phyloP scores from a whole-genome alignment of 2,113 vertebrate genomes.

The Lamprotornis superbus region DNA sequence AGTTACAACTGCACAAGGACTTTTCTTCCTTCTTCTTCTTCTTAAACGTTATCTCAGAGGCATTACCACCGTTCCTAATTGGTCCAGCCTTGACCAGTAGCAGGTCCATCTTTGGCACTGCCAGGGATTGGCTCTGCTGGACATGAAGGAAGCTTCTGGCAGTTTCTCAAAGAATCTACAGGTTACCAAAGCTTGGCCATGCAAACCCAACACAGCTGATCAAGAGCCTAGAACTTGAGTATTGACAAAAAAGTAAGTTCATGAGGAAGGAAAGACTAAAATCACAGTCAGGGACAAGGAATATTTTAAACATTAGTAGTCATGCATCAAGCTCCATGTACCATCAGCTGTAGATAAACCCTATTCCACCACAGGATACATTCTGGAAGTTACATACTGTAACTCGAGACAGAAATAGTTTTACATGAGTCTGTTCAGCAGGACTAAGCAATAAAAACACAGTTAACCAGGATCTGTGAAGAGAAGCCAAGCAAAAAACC shows the following conservation, averaged over 20 bases:
- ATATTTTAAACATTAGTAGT: background rate
- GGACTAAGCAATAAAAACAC: conserved; percentile 38
- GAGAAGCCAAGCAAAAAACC: conserved; percentile 56
- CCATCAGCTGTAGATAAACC: background rate
- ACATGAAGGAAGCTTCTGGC: background rate
- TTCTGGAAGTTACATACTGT: background rate
- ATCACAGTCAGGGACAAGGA: background rate
- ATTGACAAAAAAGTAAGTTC: background rate
- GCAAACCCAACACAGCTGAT: background rate
- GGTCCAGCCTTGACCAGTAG: background rate
- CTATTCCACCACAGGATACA: background rate
- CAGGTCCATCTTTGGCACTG: accelerated
- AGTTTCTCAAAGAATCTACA: background rate
- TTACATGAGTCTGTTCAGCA: background rate
- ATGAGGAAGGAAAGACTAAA: background rate
- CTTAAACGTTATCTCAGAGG: background rate
- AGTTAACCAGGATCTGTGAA: conserved; percentile 36
- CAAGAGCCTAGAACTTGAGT: background rate
- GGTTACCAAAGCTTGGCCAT: background rate
- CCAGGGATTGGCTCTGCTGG: background rate
- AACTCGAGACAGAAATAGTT: background rate
- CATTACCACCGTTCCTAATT: accelerated
- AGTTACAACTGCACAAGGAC: background rate
- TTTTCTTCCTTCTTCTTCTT: background rate
- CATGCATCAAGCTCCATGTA: background rate